Evolutionary conservation across 2,797 vertebrate genomes (phyloP).

Genomic region (Ambastaia sidthimunki): DNA sequence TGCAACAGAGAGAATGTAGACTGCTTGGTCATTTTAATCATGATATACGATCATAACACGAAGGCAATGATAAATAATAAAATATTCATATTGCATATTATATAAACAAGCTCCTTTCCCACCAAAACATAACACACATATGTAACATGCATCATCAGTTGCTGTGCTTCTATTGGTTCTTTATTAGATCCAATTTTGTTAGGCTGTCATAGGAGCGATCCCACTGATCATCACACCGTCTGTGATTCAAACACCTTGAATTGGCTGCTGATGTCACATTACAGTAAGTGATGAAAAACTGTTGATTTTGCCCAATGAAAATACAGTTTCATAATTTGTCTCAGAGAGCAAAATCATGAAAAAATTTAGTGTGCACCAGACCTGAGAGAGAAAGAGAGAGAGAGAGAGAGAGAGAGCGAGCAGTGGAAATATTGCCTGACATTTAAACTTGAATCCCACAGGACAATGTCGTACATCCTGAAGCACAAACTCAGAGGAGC

Average conservation of each 20-base stretch:
- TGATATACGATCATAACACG: too few relatives aligned
- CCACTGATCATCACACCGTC: background rate
- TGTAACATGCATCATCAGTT: background rate
- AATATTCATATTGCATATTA: background rate
- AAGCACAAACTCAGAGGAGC: conserved; percentile 39
- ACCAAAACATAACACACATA: background rate
- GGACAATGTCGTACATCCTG: conserved; percentile 44
- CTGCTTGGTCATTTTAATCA: too few relatives aligned
- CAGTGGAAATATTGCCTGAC: conserved; percentile 46
- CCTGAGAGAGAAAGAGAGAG: background rate
- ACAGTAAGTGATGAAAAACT: background rate
- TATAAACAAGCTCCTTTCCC: background rate
- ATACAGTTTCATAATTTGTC: background rate
- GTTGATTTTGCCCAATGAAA: background rate
- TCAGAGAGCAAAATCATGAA: background rate
- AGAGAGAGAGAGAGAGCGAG: background rate
- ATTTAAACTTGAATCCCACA: conserved; percentile 50
- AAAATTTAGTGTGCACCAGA: background rate
- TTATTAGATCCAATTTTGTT: too few relatives aligned
- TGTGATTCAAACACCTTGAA: background rate
- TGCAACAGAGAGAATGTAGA: background rate
- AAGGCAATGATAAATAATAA: background rate
- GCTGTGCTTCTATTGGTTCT: background rate
- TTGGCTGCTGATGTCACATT: background rate
- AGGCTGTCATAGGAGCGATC: background rate